These are phyloP conservation scores for Diadegma fenestrale DNA, from an alignment of 2,888 invertebrate species.

Conservation along the genomic window DNA sequence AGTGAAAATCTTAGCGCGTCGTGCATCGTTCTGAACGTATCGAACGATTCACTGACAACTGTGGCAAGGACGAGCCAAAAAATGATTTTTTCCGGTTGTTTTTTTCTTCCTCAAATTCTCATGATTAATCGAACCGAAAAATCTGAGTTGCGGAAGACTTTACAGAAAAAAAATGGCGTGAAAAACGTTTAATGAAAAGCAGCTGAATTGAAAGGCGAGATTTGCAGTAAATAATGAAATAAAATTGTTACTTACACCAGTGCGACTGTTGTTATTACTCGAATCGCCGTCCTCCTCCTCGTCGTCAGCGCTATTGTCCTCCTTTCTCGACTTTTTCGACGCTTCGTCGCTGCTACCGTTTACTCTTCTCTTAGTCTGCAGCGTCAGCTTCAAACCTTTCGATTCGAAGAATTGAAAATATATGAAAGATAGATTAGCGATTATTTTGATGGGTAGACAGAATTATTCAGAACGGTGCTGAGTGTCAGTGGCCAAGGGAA, in stretches of 20 bases:
- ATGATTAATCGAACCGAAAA: not conserved
- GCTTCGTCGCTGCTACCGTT: conserved; percentile 79
- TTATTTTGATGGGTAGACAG: not conserved
- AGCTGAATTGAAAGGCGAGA: not conserved
- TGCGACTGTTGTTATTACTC: conserved; percentile 85
- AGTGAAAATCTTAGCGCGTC: not conserved
- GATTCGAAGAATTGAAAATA: conserved; percentile 34
- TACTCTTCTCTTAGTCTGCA: conserved; percentile 92
- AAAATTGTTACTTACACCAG: conserved; percentile 82
- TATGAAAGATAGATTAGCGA: conserved; percentile 5
- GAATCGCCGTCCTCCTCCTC: conserved; percentile 87
- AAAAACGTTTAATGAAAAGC: not conserved
- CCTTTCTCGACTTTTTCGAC: conserved; percentile 81
- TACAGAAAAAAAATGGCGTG: not conserved
- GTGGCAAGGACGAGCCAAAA: not conserved
- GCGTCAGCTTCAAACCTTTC: conserved; percentile 93
- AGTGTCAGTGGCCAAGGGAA: too few species aligned
- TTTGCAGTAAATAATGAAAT: not conserved
- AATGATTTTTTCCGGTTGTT: not conserved
- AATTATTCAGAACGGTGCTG: not conserved
- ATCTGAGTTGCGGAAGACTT: not conserved
- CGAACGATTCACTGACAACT: not conserved
- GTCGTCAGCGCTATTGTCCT: conserved; percentile 84
- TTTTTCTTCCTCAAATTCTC: not conserved
- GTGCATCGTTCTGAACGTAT: too few species aligned